A percentile compares a stretch with the other conserved stretches of the same genome.
phyloP scores from a whole-genome alignment of 2,888 invertebrate species.

The Tachina fera region DNA sequence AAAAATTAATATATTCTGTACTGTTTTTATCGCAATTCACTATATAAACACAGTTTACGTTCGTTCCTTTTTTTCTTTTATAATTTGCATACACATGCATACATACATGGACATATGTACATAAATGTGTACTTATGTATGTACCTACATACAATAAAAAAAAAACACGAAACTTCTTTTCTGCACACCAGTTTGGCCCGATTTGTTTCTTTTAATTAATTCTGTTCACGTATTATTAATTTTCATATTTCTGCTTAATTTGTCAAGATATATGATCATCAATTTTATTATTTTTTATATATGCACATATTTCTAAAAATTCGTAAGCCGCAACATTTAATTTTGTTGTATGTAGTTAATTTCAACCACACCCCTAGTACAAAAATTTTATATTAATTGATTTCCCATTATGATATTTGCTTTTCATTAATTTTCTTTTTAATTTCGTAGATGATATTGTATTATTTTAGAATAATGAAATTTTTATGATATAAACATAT shows the following conservation, averaged over 20 bases:
- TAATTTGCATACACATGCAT: constrained; percentile 4
- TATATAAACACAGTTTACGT: constrained; percentile 21
- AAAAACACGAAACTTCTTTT: constrained; percentile 41
- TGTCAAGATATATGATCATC: constrained; percentile 6
- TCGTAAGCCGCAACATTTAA: constrained; percentile 40
- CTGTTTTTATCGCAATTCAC: constrained; percentile 36
- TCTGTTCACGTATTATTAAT: constrained; percentile 55
- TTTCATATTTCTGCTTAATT: constrained; percentile 38
- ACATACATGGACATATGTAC: neutral
- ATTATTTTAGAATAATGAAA: constrained; percentile 24
- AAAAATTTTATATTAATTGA: constrained; percentile 11
- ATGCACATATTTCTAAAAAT: constrained; percentile 26
- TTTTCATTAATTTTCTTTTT: constrained; percentile 16
- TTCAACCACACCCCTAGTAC: constrained; percentile 70
- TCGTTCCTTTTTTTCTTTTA: neutral
- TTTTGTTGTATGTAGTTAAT: constrained; percentile 33
- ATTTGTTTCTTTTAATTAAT: constrained; percentile 55
- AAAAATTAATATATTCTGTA: constrained; percentile 1
- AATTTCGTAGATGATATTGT: constrained; percentile 15
- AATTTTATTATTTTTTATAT: constrained; percentile 1
- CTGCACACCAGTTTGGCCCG: constrained; percentile 42
- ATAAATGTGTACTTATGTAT: neutral
- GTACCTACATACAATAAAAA: constrained; percentile 39
- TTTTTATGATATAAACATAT: constrained; percentile 61
- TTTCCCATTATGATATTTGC: neutral